Evolutionary conservation across 2,888 invertebrate genomes (phyloP), one percentile per base, ranked within the genome.

Genomic region (Lampropteryx suffumata): DNA sequence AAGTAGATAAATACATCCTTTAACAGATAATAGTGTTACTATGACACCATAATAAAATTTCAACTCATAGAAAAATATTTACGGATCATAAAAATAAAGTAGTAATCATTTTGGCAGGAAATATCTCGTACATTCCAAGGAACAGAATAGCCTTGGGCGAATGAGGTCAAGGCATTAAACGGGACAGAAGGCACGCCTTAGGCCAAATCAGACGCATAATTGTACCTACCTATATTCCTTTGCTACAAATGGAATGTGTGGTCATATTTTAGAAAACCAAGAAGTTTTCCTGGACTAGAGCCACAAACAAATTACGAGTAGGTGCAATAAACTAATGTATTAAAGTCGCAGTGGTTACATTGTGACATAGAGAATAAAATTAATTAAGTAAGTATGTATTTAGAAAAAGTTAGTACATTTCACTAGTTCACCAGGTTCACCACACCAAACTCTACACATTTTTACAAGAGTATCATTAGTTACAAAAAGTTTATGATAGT

Each of bases 161-260:
- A 48, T 45, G 43, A 53, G 43, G 48, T 41, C 48, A 41, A 32
- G 13, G 21, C 30, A 47, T 27, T 32, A 37, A 50, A 39, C 34
- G 40, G 36, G 44, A 41, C 32, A 32, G 10, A 43, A 42, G 42
- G 40, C 43, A 49, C 34, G 29, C 34, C 29, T 29, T 36, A 26
- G 30, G 44, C 48, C 48, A 49, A 48, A 49, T 49, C 40, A 29
- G 43, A 41, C 44, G 30, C 47, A 32, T 44, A n/a, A 28, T 35
- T 13, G n/a, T 17, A 27, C 30, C 7, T 7, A 24, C 24, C 6
- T 24, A 17, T 30, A 30, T 46, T 40, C 30, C 14, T 40, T 45
- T 34, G 33, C 37, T 39, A 37, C 28, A 40, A 35, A 45, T 52
- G 34, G 43, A 35, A 50, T 50, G 39, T 37, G 34, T 12, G 12